Evolutionary conservation across 2,113 vertebrate species (phyloP), one percentile per base, ranked within the genome.

Genomic region (Spheniscus mendiculus): DNA sequence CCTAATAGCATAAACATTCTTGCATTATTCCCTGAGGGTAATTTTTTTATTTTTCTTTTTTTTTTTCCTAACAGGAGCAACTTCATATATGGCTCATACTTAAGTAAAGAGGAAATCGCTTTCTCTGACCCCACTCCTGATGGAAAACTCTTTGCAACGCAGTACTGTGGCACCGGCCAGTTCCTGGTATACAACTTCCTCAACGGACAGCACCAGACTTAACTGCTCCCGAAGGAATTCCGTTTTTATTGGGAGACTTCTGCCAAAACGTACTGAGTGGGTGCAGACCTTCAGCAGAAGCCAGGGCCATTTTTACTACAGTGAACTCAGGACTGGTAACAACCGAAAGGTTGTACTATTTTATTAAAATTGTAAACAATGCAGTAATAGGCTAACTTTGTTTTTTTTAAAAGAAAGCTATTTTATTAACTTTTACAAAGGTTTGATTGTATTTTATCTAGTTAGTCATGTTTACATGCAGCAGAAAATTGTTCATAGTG

Each of bases 141-240:
- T 72, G 99, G 99, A 52, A 99, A 99, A 91, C 99, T 99, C 83
- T 99, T 99, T 90, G 99, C 99, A 80, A 99, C 99, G 4, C 98
- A 99, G 86, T 99, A 99, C 97, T 99, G 99, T 96, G 99, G 99
- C 97, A 99, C 99, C 25, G 98, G 99, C 80, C 99, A 98, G 97
- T 99, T 99, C 98, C 98, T 99, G 98, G 99, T 99, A 40, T 99
- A 99, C 98, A 99, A 99, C 97, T 99, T 99, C 98, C 98, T 99
- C 96, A 99, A 99, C 11, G 99, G 99, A 85, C 98, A 98, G 77
- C 98, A 98, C 85, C 95, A 96, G 93, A 93, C 96, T 84, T 98
- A 95, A 90, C 72, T 11, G 45, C 55, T 92, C 53, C 70, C 0
- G 1, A 29, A 63, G 82, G 56, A 92, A 40, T 71, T 50, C 56